Conservation (phyloP, 2,888 invertebrate species). For the Omphaloscelis lunosa region DNA sequence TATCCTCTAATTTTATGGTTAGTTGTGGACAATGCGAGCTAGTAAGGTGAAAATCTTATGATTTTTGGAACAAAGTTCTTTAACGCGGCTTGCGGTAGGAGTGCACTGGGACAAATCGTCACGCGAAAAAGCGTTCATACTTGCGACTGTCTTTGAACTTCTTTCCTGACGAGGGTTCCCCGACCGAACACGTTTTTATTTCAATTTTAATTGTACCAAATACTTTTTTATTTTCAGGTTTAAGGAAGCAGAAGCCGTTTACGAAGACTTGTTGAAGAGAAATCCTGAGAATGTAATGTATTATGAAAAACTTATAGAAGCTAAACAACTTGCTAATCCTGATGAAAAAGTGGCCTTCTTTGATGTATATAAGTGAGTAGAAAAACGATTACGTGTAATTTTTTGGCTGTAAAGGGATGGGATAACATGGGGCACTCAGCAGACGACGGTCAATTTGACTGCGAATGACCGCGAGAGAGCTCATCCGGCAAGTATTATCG, state of each 20-base stretch:
- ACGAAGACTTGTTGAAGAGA: slow-evolving; percentile 95
- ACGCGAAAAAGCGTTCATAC: no score
- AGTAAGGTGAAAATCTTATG: neutral
- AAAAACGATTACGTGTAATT: neutral
- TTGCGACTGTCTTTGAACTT: no score
- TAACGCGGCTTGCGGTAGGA: no score
- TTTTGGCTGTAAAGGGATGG: neutral
- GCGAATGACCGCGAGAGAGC: no score
- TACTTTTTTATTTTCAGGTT: slow-evolving; percentile 84
- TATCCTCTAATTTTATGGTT: neutral
- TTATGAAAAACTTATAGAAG: slow-evolving; percentile 96
- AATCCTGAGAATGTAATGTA: slow-evolving; percentile 99
- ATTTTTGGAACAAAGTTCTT: no score
- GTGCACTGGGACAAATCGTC: no score
- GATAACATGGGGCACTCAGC: neutral
- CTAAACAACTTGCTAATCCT: slow-evolving; percentile 93
- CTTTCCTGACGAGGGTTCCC: no score
- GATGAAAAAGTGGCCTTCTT: slow-evolving; percentile 96
- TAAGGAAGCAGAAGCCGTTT: slow-evolving; percentile 95
- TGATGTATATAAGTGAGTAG: slow-evolving; percentile 92
- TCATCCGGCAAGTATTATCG: no score
- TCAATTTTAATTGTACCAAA: neutral
- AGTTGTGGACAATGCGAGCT: neutral
- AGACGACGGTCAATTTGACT: no score
- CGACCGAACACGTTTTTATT: neutral